Base-by-base conservation (phyloP, 2,113 vertebrate species). In the Chascanopsetta lugubris region DNA sequence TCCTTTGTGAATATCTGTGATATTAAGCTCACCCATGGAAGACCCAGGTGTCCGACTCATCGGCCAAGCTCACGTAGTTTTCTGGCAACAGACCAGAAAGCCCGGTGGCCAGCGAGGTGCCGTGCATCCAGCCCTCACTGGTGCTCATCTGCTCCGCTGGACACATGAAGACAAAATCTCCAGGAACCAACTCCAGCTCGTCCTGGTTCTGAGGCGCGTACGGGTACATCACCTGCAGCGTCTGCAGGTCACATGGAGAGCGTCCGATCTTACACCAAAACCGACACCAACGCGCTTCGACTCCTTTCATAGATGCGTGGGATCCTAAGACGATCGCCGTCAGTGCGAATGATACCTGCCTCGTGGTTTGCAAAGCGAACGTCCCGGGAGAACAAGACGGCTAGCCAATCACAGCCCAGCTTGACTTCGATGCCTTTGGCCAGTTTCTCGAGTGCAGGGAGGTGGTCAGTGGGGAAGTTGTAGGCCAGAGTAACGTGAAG, bases 101-200 rank as follows among this genome's bases (percentile, higher is more conserved):
- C 77, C 96, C 96, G 0, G 95, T 95, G 66, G 92, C 89, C 5
- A 96, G 89, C 2, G 96, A 98, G 0, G 94, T 94, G 46, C 97
- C 97, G 0, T 94, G 95, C 63, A 98, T 93, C 97, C 97, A 98
- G 47, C 97, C 97, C 87, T 98, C 97, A 0, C 97, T 98, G 12
- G 96, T 95, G 62, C 90, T 95, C 74, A 69, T 88, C 78, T 98
- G 97, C 72, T 98, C 97, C 88, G 94, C 82, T 0, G 95, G 92
- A 0, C 95, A 96, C 95, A 95, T 96, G 82, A 98, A 98, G 85
- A 98, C 93, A 53, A 95, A 98, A 68, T 98, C 97, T n/a, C 95
- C 94, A 0, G 95, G 94, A 1, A 93, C 93, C 82, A 98, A 90
- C 90, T 98, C 97, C 67, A 98, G 90, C 85, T 98, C 97, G 0